phyloP scores from a whole-genome alignment of 2,113 vertebrate species.

The Amblyopsis rosae region DNA sequence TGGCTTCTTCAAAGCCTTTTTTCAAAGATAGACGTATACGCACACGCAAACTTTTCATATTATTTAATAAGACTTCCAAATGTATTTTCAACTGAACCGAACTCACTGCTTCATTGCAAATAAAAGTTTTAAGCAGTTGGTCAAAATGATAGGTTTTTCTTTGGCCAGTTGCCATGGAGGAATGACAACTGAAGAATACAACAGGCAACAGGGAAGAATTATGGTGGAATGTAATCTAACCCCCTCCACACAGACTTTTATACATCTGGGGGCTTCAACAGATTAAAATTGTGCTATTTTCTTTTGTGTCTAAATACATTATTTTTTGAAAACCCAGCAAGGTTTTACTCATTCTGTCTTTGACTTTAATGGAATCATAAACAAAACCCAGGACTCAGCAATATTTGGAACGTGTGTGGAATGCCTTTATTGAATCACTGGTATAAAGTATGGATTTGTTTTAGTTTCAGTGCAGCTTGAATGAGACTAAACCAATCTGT shows the following conservation, averaged over 20 bases:
- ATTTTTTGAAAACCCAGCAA: slow-evolving; percentile 39
- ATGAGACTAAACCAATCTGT: slow-evolving; percentile 3
- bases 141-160: slow-evolving; percentile 27
- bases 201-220: slow-evolving; percentile 16
- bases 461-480: slow-evolving; percentile 39
- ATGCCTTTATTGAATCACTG: slow-evolving; percentile 36
- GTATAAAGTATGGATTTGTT: slow-evolving; percentile 40
- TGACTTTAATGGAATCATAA: slow-evolving; percentile 33
- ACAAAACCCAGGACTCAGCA: slow-evolving; percentile 46
- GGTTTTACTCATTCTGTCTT: slow-evolving; percentile 35
- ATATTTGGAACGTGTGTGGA: slow-evolving; percentile 26
- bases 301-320: slow-evolving; percentile 39
- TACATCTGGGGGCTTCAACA: slow-evolving; percentile 27
- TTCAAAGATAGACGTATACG: not conserved
- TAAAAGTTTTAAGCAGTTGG: slow-evolving; percentile 19
- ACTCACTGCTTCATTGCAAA: slow-evolving; percentile 19
- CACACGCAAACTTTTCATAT: not conserved
- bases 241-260: slow-evolving; percentile 29
- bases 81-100: slow-evolving; percentile 36
- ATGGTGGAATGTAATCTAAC: slow-evolving; percentile 43
- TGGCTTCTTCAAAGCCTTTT: not conserved
- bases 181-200: slow-evolving; percentile 27
- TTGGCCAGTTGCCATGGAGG: slow-evolving; percentile 27
- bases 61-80: slow-evolving; percentile 27
- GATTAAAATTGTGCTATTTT: slow-evolving; percentile 37